Evolutionary conservation across 2,113 vertebrate species (phyloP).

Genomic region (Clupea harengus): DNA sequence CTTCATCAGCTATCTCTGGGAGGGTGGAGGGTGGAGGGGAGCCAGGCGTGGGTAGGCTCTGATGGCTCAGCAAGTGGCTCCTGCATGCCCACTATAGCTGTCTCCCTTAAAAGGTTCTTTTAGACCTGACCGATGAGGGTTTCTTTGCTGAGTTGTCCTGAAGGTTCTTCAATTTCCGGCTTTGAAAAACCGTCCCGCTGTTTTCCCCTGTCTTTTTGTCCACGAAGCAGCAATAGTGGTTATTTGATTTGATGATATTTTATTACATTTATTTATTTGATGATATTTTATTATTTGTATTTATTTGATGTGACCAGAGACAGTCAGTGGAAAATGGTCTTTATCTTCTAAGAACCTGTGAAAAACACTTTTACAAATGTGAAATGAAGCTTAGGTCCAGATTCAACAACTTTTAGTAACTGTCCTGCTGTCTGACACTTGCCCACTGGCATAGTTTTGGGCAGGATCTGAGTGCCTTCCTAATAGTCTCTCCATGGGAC

Average conservation of each 20-base stretch:
- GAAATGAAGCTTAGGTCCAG: neutral
- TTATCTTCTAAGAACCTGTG: neutral
- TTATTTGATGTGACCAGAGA: too few relatives aligned
- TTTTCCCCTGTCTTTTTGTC: neutral
- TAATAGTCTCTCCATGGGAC: neutral
- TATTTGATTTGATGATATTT: neutral
- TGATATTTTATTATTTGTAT: too few relatives aligned
- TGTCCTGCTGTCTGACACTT: neutral
- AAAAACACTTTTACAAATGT: neutral
- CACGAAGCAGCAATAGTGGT: neutral
- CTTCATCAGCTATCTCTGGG: conserved; percentile 38
- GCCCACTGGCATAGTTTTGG: neutral
- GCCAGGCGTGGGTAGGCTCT: conserved; percentile 18
- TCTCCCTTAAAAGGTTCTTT: neutral
- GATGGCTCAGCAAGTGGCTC: conserved; percentile 20
- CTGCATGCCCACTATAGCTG: neutral
- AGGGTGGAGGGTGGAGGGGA: conserved; percentile 23
- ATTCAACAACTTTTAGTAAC: neutral
- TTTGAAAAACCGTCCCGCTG: neutral
- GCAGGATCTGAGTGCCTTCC: neutral
- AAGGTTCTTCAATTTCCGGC: neutral
- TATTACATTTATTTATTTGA: too few relatives aligned
- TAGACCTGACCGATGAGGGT: neutral
- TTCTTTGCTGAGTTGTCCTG: neutral
- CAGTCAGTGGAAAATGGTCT: too few relatives aligned